These are phyloP conservation scores for Pachliopta kotzebuea DNA, from an alignment of 2,888 invertebrate species.

Conservation along the genomic window DNA sequence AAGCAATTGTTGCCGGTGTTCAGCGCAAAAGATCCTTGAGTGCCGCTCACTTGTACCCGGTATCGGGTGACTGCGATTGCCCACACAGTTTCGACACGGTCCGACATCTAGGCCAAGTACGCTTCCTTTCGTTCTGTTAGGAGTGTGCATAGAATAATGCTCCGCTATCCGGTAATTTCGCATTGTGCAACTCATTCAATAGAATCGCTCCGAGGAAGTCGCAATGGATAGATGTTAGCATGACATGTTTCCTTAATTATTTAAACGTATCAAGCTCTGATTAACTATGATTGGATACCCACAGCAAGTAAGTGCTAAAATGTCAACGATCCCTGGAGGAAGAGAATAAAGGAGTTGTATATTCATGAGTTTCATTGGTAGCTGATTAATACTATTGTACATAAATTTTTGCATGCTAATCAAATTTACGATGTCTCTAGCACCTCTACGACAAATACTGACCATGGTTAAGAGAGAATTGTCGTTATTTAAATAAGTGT, in stretches of 20 bases:
- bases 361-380: too few species aligned
- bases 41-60: conserved; percentile 30
- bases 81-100: conserved; percentile 45
- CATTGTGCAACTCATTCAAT: conserved; percentile 19
- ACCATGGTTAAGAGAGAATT: too few species aligned
- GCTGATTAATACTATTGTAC: too few species aligned
- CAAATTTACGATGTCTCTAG: too few species aligned
- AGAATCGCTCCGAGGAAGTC: conserved; percentile 6
- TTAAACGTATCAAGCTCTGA: not conserved
- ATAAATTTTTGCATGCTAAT: too few species aligned
- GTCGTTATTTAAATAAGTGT: too few species aligned
- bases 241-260: not conserved
- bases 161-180: conserved; percentile 23
- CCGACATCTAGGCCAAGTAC: conserved; percentile 63
- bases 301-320: too few species aligned
- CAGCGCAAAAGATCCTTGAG: conserved; percentile 27
- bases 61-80: conserved; percentile 40
- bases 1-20: conserved; percentile 26
- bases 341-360: too few species aligned
- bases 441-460: too few species aligned
- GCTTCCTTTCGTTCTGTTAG: conserved; percentile 55
- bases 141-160: conserved; percentile 26
- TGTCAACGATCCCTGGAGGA: too few species aligned
- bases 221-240: not conserved
- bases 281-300: too few species aligned